Evolutionary conservation across 2,113 vertebrate genomes (phyloP).

Genomic region (Carlito syrichta): DNA sequence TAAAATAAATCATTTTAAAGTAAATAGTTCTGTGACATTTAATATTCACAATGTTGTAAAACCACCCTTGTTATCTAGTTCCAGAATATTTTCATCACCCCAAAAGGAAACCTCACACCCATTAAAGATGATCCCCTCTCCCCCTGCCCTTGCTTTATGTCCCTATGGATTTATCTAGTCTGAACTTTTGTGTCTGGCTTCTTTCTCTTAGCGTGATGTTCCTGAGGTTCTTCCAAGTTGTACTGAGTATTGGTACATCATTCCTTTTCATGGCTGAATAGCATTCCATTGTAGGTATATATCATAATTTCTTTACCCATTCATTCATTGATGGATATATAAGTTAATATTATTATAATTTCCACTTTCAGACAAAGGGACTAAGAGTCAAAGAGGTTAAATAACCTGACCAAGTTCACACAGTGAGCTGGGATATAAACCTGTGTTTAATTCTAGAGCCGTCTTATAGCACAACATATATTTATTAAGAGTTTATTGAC

Average conservation of each 20-base stretch:
- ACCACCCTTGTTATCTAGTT: neutral
- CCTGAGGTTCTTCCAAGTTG: too few species aligned
- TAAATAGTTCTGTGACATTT: neutral
- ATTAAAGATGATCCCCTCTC: neutral
- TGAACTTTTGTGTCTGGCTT: neutral
- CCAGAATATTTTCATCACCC: neutral
- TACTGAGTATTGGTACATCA: neutral
- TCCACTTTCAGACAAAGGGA: neutral
- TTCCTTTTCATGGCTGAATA: neutral
- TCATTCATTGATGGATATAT: too few species aligned
- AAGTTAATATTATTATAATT: neutral
- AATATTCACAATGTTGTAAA: neutral
- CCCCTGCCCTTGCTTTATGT: neutral
- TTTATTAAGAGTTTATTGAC: neutral
- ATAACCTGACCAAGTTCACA: neutral
- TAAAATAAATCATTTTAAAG: neutral
- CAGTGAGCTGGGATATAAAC: neutral
- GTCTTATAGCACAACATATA: neutral
- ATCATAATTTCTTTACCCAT: neutral
- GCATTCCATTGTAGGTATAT: neutral
- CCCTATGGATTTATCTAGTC: neutral
- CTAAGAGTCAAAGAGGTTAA: neutral
- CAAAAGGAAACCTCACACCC: neutral
- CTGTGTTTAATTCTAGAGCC: neutral
- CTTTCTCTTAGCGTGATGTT: neutral